phyloP scores from a whole-genome alignment of 2,888 invertebrate genomes.

The Cybosia mesomella region DNA sequence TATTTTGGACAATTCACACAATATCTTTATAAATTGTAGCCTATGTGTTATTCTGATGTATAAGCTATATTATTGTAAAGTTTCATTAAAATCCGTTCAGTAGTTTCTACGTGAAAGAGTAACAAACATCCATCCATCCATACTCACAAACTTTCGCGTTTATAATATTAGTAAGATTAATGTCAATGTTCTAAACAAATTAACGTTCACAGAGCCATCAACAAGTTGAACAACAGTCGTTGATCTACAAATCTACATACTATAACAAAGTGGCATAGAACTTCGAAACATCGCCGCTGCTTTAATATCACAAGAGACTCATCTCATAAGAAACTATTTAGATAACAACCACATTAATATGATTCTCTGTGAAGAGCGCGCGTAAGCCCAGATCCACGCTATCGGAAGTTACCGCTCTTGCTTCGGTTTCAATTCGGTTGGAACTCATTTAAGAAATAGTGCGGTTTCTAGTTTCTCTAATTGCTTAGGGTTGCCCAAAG shows the following conservation, averaged over 20 bases:
- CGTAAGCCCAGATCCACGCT: constrained; percentile 4
- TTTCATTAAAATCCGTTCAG: too few relatives aligned
- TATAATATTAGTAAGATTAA: too few relatives aligned
- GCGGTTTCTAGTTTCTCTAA: background rate
- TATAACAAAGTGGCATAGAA: constrained; percentile 3
- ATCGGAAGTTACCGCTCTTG: background rate
- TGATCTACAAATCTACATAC: background rate
- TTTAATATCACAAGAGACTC: constrained; percentile 14
- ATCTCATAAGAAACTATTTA: constrained; percentile 20
- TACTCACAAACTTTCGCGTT: too few relatives aligned
- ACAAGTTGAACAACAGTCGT: background rate
- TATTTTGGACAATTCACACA: too few relatives aligned
- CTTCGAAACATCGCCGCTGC: constrained; percentile 8
- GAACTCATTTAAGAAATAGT: background rate
- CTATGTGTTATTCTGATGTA: too few relatives aligned
- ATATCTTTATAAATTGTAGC: too few relatives aligned
- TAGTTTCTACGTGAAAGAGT: too few relatives aligned
- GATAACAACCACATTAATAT: constrained; percentile 19
- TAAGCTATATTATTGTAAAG: too few relatives aligned
- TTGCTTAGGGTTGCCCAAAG: background rate
- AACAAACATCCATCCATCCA: too few relatives aligned
- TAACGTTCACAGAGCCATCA: background rate
- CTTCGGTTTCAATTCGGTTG: background rate
- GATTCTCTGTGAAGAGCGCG: constrained; percentile 12
- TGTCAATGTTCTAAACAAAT: background rate